Conservation (phyloP, 2,113 vertebrate species). For the Menura novaehollandiae region DNA sequence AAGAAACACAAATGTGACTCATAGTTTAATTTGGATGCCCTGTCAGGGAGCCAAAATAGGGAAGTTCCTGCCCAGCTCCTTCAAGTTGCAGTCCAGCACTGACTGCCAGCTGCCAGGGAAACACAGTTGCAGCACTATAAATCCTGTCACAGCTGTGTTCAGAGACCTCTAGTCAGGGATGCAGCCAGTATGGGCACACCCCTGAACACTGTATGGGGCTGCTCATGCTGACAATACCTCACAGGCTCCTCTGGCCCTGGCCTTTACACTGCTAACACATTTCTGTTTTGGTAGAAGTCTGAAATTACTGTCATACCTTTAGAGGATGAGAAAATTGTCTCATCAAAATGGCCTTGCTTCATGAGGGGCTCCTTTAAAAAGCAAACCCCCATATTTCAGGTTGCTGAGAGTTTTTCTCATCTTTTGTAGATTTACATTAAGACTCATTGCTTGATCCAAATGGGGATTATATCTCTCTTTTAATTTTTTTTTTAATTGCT, state of each 20-base stretch:
- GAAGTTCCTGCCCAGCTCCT: background rate
- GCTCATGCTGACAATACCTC: fast-evolving
- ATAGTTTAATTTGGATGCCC: background rate
- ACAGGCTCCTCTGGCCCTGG: background rate
- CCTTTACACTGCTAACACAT: background rate
- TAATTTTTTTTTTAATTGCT: background rate
- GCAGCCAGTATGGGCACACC: background rate
- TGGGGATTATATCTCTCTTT: background rate
- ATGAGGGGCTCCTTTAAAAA: background rate
- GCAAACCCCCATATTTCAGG: background rate
- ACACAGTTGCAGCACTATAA: background rate
- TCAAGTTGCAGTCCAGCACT: background rate
- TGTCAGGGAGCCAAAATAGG: background rate
- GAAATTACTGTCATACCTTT: background rate
- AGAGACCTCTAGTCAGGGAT: background rate
- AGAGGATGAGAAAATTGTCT: background rate
- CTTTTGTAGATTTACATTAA: background rate
- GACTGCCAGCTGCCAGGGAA: background rate
- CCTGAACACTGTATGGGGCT: background rate
- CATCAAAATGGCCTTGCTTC: background rate
- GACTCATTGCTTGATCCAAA: background rate
- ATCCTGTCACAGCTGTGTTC: background rate
- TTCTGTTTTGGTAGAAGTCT: background rate
- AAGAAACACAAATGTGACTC: background rate
- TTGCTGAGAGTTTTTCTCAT: background rate